These are phyloP conservation scores for Muntiacus muntjak DNA, from an alignment of 2,113 vertebrate species.

Conservation along the genomic window DNA sequence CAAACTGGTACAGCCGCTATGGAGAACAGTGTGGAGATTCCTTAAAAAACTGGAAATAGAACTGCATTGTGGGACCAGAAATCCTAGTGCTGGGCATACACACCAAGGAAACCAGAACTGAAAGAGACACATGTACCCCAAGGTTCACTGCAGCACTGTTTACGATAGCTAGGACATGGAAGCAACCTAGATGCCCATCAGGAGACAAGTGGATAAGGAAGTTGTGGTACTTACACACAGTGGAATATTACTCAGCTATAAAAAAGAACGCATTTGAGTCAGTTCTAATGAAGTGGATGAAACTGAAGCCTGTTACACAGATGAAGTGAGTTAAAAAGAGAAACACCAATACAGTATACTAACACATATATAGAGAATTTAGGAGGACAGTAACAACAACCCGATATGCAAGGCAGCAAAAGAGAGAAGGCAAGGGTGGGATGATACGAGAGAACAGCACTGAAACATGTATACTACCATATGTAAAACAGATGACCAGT, in stretches of 20 bases:
- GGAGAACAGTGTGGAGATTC: neutral
- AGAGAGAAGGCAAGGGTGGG: neutral
- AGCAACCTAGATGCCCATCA: neutral
- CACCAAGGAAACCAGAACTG: neutral
- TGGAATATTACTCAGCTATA: neutral
- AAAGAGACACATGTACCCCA: neutral
- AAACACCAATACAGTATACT: neutral
- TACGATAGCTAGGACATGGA: neutral
- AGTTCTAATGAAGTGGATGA: neutral
- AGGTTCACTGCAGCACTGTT: fast-evolving
- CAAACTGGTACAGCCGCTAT: neutral
- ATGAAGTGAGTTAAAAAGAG: neutral
- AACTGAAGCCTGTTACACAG: neutral
- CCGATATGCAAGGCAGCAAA: neutral
- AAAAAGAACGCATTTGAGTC: neutral
- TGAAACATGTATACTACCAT: neutral
- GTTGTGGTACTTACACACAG: neutral
- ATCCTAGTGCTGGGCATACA: neutral
- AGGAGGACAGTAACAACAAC: neutral
- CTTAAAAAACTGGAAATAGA: neutral
- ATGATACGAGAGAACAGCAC: fast-evolving
- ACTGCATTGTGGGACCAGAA: neutral
- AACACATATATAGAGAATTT: neutral
- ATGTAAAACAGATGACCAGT: neutral
- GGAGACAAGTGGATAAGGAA: neutral